These are phyloP conservation scores for Fratercula arctica DNA, from an alignment of 2,797 vertebrate species.

Conservation along the genomic window DNA sequence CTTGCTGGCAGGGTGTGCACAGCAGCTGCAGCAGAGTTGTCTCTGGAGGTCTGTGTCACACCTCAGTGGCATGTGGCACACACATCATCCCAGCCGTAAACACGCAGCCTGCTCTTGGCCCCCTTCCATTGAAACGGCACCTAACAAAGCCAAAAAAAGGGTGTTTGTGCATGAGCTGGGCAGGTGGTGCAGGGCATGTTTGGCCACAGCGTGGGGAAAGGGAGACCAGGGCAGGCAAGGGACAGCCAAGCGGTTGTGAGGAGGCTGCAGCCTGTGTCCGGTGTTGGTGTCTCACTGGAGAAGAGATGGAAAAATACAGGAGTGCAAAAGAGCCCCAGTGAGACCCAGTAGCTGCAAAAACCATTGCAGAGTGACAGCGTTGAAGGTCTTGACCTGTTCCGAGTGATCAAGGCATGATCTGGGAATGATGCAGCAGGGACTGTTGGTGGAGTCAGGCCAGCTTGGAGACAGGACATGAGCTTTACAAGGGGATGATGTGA, in stretches of 20 bases:
- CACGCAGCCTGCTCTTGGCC: background rate
- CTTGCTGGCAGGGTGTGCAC: background rate
- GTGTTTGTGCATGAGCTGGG: background rate
- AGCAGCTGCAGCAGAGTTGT: background rate
- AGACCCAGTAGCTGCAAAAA: background rate
- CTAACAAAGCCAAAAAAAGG: background rate
- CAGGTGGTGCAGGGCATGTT: background rate
- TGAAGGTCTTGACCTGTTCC: background rate
- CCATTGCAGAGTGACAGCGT: background rate
- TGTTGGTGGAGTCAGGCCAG: background rate
- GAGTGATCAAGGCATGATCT: too few species aligned
- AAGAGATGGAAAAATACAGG: background rate
- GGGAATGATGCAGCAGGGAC: background rate
- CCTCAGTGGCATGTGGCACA: background rate
- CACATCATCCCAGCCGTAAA: background rate
- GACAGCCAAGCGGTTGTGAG: background rate
- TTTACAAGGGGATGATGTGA: background rate
- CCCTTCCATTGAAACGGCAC: background rate
- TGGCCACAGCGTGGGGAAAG: background rate
- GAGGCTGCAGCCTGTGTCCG: background rate
- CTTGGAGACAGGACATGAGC: background rate
- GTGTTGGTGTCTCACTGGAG: background rate
- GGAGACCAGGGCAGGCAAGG: background rate
- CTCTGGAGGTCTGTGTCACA: background rate
- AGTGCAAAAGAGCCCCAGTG: background rate